Evolutionary conservation across 2,113 vertebrate genomes (phyloP).

Genomic region (Chionis minor): DNA sequence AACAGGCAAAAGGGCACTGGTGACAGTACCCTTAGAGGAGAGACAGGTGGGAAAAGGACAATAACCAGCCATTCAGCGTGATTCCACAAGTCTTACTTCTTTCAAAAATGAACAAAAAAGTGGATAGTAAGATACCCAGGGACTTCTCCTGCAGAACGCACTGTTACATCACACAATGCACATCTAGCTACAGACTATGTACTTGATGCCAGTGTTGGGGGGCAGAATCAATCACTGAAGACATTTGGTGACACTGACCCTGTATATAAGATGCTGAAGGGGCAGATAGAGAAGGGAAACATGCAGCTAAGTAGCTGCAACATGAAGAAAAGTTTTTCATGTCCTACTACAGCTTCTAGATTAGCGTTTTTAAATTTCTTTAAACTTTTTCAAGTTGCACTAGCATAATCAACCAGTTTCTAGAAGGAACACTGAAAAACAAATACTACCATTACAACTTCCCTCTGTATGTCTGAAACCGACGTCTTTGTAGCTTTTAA

Average conservation of each 20-base stretch:
- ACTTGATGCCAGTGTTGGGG: background rate
- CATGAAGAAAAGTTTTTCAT: background rate
- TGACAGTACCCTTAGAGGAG: background rate
- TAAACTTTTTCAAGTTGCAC: background rate
- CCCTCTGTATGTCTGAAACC: background rate
- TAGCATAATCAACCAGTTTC: background rate
- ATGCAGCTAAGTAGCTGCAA: background rate
- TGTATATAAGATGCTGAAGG: background rate
- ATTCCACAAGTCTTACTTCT: background rate
- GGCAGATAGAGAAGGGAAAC: background rate
- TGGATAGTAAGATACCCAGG: background rate
- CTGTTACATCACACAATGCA: background rate
- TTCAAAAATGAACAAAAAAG: background rate
- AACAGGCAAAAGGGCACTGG: accelerated
- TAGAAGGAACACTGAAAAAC: background rate
- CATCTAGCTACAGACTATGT: background rate
- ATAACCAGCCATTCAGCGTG: background rate
- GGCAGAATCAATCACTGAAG: background rate
- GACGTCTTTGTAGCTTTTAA: background rate
- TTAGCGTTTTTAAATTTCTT: background rate
- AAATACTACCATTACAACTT: background rate
- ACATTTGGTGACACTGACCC: background rate
- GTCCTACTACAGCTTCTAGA: background rate
- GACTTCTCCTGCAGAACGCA: background rate
- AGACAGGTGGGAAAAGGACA: background rate